These are phyloP conservation scores for Hymenopus coronatus DNA, from an alignment of 2,888 invertebrate genomes.

Conservation along the genomic window DNA sequence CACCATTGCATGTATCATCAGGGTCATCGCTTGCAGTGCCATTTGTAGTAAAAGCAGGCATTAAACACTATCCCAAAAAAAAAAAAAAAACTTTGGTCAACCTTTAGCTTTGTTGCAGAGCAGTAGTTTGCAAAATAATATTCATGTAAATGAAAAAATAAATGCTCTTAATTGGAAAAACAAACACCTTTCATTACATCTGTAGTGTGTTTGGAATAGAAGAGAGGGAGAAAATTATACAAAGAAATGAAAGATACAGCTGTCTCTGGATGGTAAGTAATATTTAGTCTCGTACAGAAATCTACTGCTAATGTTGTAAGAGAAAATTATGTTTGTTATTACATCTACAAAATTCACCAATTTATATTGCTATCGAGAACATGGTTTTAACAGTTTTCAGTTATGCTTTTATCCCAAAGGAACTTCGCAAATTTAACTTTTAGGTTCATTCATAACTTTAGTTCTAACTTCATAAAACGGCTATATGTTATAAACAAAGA, in stretches of 20 bases:
- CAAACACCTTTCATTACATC: too few species aligned
- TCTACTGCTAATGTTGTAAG: not conserved
- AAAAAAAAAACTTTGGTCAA: too few species aligned
- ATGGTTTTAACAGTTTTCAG: not conserved
- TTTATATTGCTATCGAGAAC: not conserved
- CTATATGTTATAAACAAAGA: too few species aligned
- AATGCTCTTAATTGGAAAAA: too few species aligned
- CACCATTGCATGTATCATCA: too few species aligned
- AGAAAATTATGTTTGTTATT: not conserved
- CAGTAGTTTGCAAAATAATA: too few species aligned
- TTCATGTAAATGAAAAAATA: too few species aligned
- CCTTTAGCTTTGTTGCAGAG: too few species aligned
- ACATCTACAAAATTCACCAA: not conserved
- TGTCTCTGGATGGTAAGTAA: not conserved
- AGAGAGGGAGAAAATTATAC: not conserved
- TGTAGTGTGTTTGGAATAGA: too few species aligned
- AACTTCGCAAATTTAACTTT: not conserved
- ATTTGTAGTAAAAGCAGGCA: too few species aligned
- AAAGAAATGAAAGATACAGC: not conserved
- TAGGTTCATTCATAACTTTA: not conserved
- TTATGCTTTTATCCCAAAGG: not conserved
- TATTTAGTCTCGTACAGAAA: not conserved
- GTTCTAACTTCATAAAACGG: not conserved
- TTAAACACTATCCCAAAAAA: too few species aligned
- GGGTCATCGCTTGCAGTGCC: too few species aligned